A percentile compares a stretch with the other conserved stretches of the same genome.
These are phyloP conservation scores for Hydropsyche betteni DNA, from an alignment of 2,888 invertebrate species.

Conservation along the genomic window DNA sequence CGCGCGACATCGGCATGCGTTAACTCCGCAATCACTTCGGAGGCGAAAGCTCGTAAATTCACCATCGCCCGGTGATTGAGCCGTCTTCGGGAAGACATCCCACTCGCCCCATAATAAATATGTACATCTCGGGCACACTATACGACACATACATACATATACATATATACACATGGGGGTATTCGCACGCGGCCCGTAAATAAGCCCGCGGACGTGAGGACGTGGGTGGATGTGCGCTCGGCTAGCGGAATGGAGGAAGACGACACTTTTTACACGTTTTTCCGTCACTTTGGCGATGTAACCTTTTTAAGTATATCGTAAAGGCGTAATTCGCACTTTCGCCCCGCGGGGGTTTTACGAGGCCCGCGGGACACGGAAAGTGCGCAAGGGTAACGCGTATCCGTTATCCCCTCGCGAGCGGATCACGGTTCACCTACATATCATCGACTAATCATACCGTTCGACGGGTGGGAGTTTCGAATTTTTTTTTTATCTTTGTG, in stretches of 20 bases:
- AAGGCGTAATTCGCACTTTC: constrained; percentile 42
- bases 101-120: constrained; percentile 17
- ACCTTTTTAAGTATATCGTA: constrained; percentile 50
- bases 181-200: background rate
- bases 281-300: constrained; percentile 49
- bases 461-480: too few species aligned
- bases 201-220: constrained; percentile 4
- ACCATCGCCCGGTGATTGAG: constrained; percentile 16
- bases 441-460: constrained; percentile 33
- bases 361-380: constrained; percentile 27
- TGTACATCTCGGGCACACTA: background rate
- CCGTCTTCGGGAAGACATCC: constrained; percentile 1
- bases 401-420: constrained; percentile 4
- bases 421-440: constrained; percentile 29
- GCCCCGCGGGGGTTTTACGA: constrained; percentile 37
- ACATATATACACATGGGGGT: too few species aligned
- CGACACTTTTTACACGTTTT: constrained; percentile 25
- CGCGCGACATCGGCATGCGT: background rate
- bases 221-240: background rate
- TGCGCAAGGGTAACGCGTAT: background rate
- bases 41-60: constrained; percentile 25
- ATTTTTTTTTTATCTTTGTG: too few species aligned
- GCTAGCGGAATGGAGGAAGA: background rate
- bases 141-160: too few species aligned
- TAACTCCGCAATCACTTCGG: constrained; percentile 10